Evolutionary conservation across 2,113 vertebrate genomes (phyloP).

Genomic region (Cacatua alba): DNA sequence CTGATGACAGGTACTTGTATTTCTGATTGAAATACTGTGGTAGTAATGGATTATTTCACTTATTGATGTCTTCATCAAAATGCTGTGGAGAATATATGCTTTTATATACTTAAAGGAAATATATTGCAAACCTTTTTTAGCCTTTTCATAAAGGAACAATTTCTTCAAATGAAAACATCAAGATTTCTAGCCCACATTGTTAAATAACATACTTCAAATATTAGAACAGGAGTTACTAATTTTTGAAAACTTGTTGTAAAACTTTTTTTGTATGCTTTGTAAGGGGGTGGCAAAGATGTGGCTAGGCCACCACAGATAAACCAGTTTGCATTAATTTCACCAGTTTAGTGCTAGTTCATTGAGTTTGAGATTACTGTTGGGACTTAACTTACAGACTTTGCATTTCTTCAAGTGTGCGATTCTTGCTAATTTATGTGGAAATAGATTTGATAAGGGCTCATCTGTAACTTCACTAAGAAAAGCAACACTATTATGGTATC

Average conservation of each 20-base stretch:
- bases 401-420: not conserved
- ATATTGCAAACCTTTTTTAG: not conserved
- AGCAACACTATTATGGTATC: not conserved
- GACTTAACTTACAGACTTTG: not conserved
- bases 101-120: not conserved
- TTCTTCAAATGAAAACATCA: not conserved
- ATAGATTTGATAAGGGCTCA: not conserved
- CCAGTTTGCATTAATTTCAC: not conserved
- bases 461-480: not conserved
- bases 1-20: constrained; percentile 92
- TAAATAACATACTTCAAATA: not conserved
- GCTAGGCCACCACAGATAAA: not conserved
- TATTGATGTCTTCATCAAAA: not conserved
- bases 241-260: not conserved
- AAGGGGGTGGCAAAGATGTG: not conserved
- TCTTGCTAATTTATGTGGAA: not conserved
- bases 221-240: not conserved
- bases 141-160: not conserved
- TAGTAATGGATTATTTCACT: not conserved
- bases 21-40: not conserved
- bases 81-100: not conserved
- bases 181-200: not conserved
- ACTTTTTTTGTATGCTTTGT: not conserved
- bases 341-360: not conserved
- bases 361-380: not conserved